Evolutionary conservation across 2,888 invertebrate species (phyloP).

Genomic region (Calliscelio sp.): DNA sequence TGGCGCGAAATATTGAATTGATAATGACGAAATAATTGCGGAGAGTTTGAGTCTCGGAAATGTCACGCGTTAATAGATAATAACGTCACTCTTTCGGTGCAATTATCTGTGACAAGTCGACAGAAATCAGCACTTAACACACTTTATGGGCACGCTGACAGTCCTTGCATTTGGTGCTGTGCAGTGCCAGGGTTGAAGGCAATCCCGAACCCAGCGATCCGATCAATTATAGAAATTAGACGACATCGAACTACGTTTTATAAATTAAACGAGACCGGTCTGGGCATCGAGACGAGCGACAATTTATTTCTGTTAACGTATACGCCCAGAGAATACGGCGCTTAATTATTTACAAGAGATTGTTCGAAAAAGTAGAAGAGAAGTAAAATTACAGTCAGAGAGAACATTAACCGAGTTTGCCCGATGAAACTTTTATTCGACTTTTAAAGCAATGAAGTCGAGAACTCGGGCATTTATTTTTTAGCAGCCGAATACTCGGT

Average conservation of each 20-base stretch:
- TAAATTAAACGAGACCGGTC: conserved; percentile 39
- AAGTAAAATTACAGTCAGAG: conserved; percentile 3
- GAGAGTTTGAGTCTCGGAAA: conserved; percentile 52
- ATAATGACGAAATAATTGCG: conserved; percentile 64
- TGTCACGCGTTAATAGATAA: conserved; percentile 67
- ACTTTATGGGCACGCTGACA: conserved; percentile 68
- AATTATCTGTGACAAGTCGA: conserved; percentile 71
- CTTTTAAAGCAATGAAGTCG: conserved; percentile 19
- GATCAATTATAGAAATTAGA: conserved; percentile 66
- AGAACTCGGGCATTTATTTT: conserved; percentile 10
- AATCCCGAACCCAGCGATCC: conserved; percentile 31
- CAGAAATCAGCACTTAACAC: conserved; percentile 72
- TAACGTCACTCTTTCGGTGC: conserved; percentile 68
- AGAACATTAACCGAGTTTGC: conserved; percentile 19
- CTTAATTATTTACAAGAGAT: conserved; percentile 24
- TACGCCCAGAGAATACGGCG: no score
- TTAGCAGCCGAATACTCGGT: background rate
- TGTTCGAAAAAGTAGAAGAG: conserved; percentile 8
- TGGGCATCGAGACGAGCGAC: background rate
- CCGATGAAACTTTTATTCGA: conserved; percentile 24
- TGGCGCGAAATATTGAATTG: conserved; percentile 45
- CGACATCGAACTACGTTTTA: conserved; percentile 59
- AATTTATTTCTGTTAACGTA: conserved; percentile 14
- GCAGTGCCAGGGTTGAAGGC: conserved; percentile 53
- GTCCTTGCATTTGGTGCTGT: conserved; percentile 73